These are phyloP conservation scores for Ammodytes marinus DNA, from an alignment of 2,113 vertebrate species.

Conservation along the genomic window DNA sequence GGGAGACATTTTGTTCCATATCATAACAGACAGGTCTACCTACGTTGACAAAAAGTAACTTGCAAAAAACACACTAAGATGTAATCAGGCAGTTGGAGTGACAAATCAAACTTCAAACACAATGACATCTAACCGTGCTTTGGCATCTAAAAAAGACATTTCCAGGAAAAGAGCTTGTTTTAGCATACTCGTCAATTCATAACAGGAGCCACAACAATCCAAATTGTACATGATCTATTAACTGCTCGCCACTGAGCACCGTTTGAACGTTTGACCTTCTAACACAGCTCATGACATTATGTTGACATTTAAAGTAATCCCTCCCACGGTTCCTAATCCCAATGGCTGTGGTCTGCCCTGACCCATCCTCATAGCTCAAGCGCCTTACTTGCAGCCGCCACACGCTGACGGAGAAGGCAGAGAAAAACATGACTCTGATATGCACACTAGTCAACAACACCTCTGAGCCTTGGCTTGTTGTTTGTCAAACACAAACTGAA, in stretches of 20 bases:
- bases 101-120: background rate
- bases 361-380: conserved; percentile 55
- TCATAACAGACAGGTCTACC: background rate
- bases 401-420: conserved; percentile 27
- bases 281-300: conserved; percentile 81
- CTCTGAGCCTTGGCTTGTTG: conserved; percentile 3
- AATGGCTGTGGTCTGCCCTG: conserved; percentile 64
- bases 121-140: background rate
- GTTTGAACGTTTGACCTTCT: conserved; percentile 84
- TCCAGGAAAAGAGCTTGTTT: conserved; percentile 18
- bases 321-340: conserved; percentile 78
- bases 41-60: rapidly evolving
- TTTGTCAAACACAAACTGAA: conserved; percentile 14
- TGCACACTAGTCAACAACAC: conserved; percentile 23
- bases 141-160: background rate
- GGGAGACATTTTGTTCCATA: background rate
- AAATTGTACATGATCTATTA: conserved; percentile 79
- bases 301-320: conserved; percentile 85
- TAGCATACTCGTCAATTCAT: conserved; percentile 36
- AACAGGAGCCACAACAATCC: conserved; percentile 66
- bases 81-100: background rate
- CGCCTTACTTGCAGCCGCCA: conserved; percentile 39
- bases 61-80: background rate
- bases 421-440: conserved; percentile 43
- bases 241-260: conserved; percentile 78